Evolutionary conservation across 2,797 vertebrate genomes (phyloP), one percentile per base, ranked within the genome.

Genomic region (Lateolabrax maculatus): DNA sequence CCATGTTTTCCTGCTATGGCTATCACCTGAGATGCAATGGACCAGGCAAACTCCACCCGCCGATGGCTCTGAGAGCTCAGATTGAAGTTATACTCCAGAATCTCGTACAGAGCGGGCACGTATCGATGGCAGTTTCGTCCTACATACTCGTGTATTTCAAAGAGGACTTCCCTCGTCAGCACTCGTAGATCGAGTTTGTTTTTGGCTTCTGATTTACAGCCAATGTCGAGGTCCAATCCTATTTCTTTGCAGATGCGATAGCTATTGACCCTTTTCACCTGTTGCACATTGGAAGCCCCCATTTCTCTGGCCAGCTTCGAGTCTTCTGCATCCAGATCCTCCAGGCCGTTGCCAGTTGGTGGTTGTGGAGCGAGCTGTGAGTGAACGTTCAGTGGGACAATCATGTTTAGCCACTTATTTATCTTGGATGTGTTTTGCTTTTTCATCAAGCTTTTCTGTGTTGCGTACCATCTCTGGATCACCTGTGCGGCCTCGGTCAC

Each of bases 51-150:
- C 72, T 89, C 79, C 66, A 79, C 81, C 67, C 51, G 66, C 1
- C 83, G 77, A 21, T 83, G 77, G 13, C 0, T 64, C 69, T 84
- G 85, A 2, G 81, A 71, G 23, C 87, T 87, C 46, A 90, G 66
- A 0, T 89, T 87, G 0, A 90, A 87, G 79, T 90, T 90, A 77
- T 86, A 75, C 19, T 87, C 85, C 63, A 90, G 75, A 3, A 90
- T 89, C 52, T 86, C 58, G 19, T 86, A 90, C 5, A 90, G 75
- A 4, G 62, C 19, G 0, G 81, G 79, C 0, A 90, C 74, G 0
- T 87, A 90, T 1, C 60, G 62, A 12, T 57, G 29, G 15, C 62
- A 73, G 57, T 79, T 72, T 1, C 31, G 36, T 9, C 15, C 13
- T 1, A 90, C 69, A 0, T 75, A 90, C 4, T 10, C 58, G 58